These are phyloP conservation scores for Ichneumoninae sp. DNA, from an alignment of 2,888 invertebrate species.

Conservation along the genomic window DNA sequence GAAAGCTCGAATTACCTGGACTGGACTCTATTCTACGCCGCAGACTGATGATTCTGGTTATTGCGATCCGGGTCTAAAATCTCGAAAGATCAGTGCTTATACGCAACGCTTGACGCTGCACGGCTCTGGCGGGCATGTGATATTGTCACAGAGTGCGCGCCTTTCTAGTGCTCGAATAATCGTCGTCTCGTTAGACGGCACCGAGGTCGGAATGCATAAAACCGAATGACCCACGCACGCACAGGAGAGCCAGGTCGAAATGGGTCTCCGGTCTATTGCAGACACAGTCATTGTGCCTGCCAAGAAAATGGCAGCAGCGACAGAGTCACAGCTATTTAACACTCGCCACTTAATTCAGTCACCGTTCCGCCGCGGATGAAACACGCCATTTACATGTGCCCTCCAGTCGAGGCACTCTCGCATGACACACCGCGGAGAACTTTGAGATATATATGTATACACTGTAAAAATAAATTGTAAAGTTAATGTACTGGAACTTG, in stretches of 20 bases:
- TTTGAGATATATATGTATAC: not conserved
- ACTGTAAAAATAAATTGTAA: no score
- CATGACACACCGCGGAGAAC: not conserved
- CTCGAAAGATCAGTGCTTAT: slow-evolving; percentile 17
- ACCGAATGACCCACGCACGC: slow-evolving; percentile 40
- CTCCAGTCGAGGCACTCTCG: not conserved
- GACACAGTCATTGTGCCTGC: not conserved
- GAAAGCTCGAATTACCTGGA: slow-evolving; percentile 55
- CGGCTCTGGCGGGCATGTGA: not conserved
- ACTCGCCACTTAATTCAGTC: slow-evolving; percentile 39
- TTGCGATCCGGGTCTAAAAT: slow-evolving; percentile 20
- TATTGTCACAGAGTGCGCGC: slow-evolving; percentile 32
- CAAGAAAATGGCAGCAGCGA: slow-evolving; percentile 1
- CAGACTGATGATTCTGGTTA: slow-evolving; percentile 47
- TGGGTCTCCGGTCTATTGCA: not conserved
- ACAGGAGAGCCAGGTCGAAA: not conserved
- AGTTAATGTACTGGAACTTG: no score
- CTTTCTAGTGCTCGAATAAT: not conserved
- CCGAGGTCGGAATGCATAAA: slow-evolving; percentile 58
- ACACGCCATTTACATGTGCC: not conserved
- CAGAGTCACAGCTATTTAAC: slow-evolving; percentile 46
- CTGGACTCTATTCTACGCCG: not conserved
- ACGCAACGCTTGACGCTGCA: not conserved
- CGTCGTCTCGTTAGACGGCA: slow-evolving; percentile 52
- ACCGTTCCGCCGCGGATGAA: not conserved